Evolutionary conservation across 2,888 invertebrate species (phyloP).

Genomic region (Agrilus mali): DNA sequence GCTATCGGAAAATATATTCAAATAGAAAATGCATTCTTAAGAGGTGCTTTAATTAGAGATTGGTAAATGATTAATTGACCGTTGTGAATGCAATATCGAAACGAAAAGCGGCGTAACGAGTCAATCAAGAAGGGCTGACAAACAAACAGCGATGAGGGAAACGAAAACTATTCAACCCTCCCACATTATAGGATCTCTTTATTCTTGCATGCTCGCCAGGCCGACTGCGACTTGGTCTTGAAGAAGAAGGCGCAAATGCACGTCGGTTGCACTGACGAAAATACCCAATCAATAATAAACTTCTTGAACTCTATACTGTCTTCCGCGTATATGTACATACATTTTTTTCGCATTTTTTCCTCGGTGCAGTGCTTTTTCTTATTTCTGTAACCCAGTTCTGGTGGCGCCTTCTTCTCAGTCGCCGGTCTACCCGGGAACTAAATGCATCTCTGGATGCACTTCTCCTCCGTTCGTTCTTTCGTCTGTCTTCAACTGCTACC

Average conservation of each 20-base stretch:
- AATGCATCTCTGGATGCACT: slow-evolving; percentile 22
- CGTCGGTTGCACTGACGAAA: slow-evolving; percentile 23
- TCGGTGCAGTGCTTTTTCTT: slow-evolving; percentile 29
- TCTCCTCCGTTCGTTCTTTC: slow-evolving; percentile 13
- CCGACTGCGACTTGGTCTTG: neutral
- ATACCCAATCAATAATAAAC: slow-evolving; percentile 37
- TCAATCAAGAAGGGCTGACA: slow-evolving; percentile 1
- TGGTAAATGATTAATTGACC: too few species aligned
- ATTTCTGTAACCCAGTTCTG: slow-evolving; percentile 36
- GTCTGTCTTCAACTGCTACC: slow-evolving; percentile 3
- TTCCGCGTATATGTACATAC: slow-evolving; percentile 37
- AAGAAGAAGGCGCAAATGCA: slow-evolving; percentile 6
- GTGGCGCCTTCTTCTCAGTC: slow-evolving; percentile 30
- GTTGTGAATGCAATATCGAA: too few species aligned
- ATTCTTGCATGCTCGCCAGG: slow-evolving; percentile 1
- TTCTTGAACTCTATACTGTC: slow-evolving; percentile 34
- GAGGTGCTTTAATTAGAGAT: too few species aligned
- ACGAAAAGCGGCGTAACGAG: slow-evolving; percentile 1
- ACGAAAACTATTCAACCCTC: slow-evolving; percentile 6
- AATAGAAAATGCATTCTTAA: too few species aligned
- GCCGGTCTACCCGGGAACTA: slow-evolving; percentile 31
- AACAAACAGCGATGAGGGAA: slow-evolving; percentile 2
- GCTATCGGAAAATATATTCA: too few species aligned
- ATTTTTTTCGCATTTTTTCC: slow-evolving; percentile 32
- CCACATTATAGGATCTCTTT: neutral